Evolutionary conservation across 2,888 invertebrate species (phyloP), one percentile per base, ranked within the genome.

Genomic region (Lasioglossum marginatum): DNA sequence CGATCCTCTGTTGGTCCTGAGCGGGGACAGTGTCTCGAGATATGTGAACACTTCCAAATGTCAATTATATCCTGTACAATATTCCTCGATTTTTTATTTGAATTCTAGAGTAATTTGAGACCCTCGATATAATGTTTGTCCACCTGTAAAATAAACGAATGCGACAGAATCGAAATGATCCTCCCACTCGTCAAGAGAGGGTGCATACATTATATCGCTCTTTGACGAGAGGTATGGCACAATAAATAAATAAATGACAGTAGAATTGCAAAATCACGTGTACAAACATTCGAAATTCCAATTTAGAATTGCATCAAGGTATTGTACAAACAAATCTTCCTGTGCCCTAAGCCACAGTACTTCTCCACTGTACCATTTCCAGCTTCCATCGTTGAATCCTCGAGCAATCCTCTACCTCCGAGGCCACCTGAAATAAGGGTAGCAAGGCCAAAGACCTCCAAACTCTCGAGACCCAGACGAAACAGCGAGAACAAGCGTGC

Each of bases 401-500:
- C 52, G 23, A 23, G 23, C 23, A 52, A 52, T 52, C 48, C 57
- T 60, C 27, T 27, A 31, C 27, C 27, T 12, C 23, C n/a, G 16
- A 14, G 14, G 27, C 14, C 14, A 14, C 4, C 60, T 1, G 52
- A 12, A 40, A 43, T 19, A 81, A 40, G 37, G 12, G 57, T n/a
- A 23, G 14, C 27, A n/a, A 16, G 52, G 43, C 37, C 48, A 63
- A 48, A 19, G 27, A 52, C 37, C 23, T 4, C 66, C 1, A 37
- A 60, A 71, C 27, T 52, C n/a, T 40, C 43, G 45, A 31, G 82
- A 52, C 37, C 14, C 60, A 14, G 60, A 14, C 60, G 60, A n/a
- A 27, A 27, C 27, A 60, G 60, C 27, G 60, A 2, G 27, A 27
- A 60, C 27, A 5, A 14, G 60, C 27, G 60, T 31, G 60, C 27